phyloP scores from a whole-genome alignment of 1,140 invertebrate species.

The Dreissena rostriformis region DNA sequence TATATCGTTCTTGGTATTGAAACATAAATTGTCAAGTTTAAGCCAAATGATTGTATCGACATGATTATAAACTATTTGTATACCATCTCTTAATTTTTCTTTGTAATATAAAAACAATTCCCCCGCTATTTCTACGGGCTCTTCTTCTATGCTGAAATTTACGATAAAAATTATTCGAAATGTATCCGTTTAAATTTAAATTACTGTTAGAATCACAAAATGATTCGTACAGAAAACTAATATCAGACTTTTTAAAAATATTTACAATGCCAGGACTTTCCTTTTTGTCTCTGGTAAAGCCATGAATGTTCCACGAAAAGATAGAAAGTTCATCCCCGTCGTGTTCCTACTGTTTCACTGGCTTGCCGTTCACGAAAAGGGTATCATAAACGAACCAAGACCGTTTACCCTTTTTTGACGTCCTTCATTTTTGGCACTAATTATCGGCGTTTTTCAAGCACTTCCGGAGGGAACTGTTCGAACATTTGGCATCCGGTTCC shows the following conservation, averaged over 20 bases:
- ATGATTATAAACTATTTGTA: too few relatives aligned
- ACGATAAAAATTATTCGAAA: not conserved
- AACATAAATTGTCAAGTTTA: too few relatives aligned
- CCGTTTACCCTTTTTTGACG: not conserved
- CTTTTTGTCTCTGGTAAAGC: conserved; percentile 20
- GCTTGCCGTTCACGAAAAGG: not conserved
- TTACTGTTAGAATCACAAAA: not conserved
- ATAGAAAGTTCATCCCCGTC: not conserved
- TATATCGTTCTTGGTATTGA: too few relatives aligned
- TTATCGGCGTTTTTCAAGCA: not conserved
- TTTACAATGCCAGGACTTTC: conserved; percentile 20
- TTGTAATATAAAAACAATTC: not conserved
- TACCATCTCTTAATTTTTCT: not conserved
- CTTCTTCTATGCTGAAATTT: conserved; percentile 6
- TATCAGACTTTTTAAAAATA: conserved; percentile 8
- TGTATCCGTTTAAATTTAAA: not conserved
- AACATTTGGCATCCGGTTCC: not conserved
- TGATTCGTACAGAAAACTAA: conserved; percentile 10
- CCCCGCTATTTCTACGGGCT: conserved; percentile 1
- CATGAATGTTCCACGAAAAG: conserved; percentile 32
- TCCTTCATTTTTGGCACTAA: not conserved
- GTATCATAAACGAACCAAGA: not conserved
- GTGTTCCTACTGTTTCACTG: conserved; percentile 11
- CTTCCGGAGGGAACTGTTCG: conserved; percentile 13
- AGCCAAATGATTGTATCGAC: too few relatives aligned